Base-by-base conservation (phyloP, 2,888 invertebrate species). In the Allophyes oxyacanthae region DNA sequence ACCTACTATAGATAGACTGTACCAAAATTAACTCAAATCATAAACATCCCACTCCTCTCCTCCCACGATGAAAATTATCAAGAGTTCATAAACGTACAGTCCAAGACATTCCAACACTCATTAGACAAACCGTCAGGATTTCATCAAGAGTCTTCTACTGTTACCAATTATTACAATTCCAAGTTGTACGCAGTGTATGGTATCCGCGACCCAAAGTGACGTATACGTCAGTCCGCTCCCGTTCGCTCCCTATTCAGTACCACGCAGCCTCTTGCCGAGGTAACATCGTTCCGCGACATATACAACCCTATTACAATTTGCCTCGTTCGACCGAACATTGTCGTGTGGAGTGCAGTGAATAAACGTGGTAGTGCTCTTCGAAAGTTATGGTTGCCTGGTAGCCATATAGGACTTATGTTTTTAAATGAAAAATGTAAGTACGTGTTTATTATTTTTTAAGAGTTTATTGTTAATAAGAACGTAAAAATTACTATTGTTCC, bases 261-360 rank as follows among this genome's bases (percentile, higher is more conserved):
- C 84, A 88, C 84, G 81, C 92, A 91, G 92, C 89, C 88, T 91
- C 90, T 89, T 77, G 85, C 48, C 58, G 85, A 68, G 88, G 80
- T 59, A 81, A 74, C 86, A 83, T 81, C 83, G 81, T 68, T 60
- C 57, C 63, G 71, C 63, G 64, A 53, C 66, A 65, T 59, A 68
- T 69, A 65, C 50, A 51, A 43, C 57, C 62, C 48, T 60, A 58
- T 57, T 51, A 53, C 53, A 58, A 57, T 61, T 57, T 52, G 53
- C 49, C 50, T 46, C 61, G 66, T 60, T 72, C 59, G 59, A 56
- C 63, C 61, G 64, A 61, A 52, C 64, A 72, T 74, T 71, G 75
- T 63, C 77, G 75, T 69, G 85, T 88, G 92, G 88, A 92, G 92
- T 92, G 92, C 90, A 91, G 92, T 92, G 92, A 66, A 74, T 80